These are phyloP conservation scores for Parus major DNA, from an alignment of 2,113 vertebrate genomes.

Conservation along the genomic window DNA sequence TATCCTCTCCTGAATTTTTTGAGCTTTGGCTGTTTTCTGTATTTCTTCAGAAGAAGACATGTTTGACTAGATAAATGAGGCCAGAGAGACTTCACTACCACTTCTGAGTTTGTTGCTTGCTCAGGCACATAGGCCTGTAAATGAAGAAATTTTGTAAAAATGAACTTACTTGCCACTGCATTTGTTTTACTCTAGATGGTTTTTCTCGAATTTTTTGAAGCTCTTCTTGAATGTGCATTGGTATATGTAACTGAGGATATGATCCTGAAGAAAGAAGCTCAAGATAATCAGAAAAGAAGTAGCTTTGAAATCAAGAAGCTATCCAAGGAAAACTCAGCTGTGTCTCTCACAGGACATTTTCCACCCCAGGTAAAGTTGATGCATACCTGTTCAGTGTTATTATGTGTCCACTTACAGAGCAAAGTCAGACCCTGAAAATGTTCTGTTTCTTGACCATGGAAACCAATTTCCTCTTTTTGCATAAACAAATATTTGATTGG, in stretches of 20 bases:
- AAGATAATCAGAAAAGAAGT: neutral
- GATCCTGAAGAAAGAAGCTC: neutral
- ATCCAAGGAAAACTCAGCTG: neutral
- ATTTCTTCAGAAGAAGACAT: neutral
- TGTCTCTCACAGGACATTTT: neutral
- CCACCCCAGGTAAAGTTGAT: constrained; percentile 6
- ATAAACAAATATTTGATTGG: neutral
- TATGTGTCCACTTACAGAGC: neutral
- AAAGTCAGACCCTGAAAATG: neutral
- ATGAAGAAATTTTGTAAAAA: neutral
- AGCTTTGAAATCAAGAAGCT: neutral
- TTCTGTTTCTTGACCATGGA: neutral
- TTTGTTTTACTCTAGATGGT: constrained; percentile 78
- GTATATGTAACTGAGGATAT: constrained; percentile 56
- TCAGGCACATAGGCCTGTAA: neutral
- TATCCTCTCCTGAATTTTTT: neutral
- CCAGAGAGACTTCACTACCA: neutral
- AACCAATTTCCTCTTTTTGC: neutral
- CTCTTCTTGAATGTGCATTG: constrained; percentile 83
- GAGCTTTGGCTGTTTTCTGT: neutral
- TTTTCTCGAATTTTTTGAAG: constrained; percentile 94
- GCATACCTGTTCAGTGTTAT: neutral
- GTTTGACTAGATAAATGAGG: neutral
- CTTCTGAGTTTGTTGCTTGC: neutral
- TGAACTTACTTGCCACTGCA: neutral